Conservation (phyloP, 2,113 vertebrate species). For the Lophius piscatorius region DNA sequence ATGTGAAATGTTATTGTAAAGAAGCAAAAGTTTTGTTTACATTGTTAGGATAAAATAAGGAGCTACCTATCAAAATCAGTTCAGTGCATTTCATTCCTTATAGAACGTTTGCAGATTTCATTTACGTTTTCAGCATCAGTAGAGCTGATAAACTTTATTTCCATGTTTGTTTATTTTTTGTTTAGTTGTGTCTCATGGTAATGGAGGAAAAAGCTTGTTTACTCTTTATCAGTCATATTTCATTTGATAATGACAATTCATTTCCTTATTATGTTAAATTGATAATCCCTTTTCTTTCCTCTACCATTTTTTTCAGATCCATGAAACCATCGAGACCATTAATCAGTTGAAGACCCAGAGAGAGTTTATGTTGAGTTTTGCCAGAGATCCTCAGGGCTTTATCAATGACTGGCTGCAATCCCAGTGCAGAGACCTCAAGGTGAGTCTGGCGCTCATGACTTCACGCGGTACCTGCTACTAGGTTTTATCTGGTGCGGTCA, state of each 20-base stretch:
- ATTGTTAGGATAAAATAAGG: too few species aligned
- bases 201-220: too few species aligned
- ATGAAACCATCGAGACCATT: slow-evolving; percentile 99
- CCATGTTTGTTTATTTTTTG: too few species aligned
- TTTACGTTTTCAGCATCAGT: too few species aligned
- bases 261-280: not conserved
- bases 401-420: slow-evolving; percentile 99
- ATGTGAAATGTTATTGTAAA: too few species aligned
- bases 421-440: slow-evolving; percentile 98
- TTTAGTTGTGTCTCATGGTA: too few species aligned
- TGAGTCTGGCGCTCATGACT: slow-evolving; percentile 51
- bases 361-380: slow-evolving; percentile 99
- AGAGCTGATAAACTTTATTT: too few species aligned
- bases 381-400: slow-evolving; percentile 98
- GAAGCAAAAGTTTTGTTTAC: too few species aligned
- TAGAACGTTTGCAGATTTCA: too few species aligned
- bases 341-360: slow-evolving; percentile 99
- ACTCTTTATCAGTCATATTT: too few species aligned
- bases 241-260: not conserved
- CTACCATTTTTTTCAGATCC: slow-evolving; percentile 83
- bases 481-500: not conserved
- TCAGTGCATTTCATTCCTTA: too few species aligned
- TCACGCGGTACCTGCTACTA: not conserved
- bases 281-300: not conserved
- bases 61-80: too few species aligned